Conservation (phyloP, 2,113 vertebrate species). For the Saccopteryx leptura region DNA sequence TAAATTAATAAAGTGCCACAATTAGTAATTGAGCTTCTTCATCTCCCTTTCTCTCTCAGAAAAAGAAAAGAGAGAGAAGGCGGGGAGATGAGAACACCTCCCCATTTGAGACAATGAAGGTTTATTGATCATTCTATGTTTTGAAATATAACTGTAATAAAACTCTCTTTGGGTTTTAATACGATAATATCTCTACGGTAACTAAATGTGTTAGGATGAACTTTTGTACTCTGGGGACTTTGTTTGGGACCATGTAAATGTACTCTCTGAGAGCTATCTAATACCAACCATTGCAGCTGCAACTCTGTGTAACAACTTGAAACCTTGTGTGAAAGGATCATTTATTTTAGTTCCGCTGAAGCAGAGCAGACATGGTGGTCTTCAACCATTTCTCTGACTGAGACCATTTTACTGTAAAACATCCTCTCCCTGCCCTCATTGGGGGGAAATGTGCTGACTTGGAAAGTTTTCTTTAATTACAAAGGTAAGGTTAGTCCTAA, state of each 20-base stretch:
- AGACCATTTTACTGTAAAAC: not conserved
- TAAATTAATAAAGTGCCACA: no score
- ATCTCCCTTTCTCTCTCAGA: no score
- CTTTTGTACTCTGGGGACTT: not conserved
- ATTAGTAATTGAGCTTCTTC: no score
- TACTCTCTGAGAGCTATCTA: not conserved
- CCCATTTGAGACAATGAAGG: not conserved
- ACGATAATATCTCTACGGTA: not conserved
- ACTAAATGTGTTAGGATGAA: slow-evolving; percentile 24
- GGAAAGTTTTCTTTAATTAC: not conserved
- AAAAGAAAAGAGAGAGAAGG: no score
- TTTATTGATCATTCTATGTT: slow-evolving; percentile 18
- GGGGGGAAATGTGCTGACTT: not conserved
- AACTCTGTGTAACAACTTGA: not conserved
- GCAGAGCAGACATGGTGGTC: not conserved
- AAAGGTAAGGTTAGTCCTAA: not conserved
- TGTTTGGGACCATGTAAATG: not conserved
- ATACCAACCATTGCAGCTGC: not conserved
- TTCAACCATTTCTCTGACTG: not conserved
- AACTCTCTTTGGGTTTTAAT: slow-evolving; percentile 7
- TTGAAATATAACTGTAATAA: not conserved
- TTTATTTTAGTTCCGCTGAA: not conserved
- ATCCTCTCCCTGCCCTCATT: not conserved
- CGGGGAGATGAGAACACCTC: not conserved
- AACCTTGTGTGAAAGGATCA: not conserved